Percentiles rank a stretch among this genome's conserved stretches.
Evolutionary conservation across 2,888 invertebrate genomes (phyloP).

Genomic region (Molanna angustata): DNA sequence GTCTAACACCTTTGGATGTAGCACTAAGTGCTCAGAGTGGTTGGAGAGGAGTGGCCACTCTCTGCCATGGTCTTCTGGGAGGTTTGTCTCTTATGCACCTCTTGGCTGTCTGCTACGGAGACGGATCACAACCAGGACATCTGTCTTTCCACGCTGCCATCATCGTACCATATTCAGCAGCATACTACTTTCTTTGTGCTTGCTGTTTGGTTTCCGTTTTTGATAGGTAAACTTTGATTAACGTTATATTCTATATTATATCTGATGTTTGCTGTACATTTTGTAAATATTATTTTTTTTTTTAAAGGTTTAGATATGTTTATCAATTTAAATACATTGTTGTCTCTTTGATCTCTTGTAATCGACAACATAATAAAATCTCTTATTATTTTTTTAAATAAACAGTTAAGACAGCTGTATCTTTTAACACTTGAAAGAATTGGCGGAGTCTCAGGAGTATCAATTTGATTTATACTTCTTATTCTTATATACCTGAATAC

Average conservation of each 20-base stretch:
- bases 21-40: constrained; percentile 52
- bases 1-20: constrained; percentile 53
- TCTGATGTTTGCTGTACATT: too few relatives aligned
- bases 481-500: too few relatives aligned
- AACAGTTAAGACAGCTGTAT: too few relatives aligned
- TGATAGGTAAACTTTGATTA: constrained; percentile 48
- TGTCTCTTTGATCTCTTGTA: too few relatives aligned
- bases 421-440: too few relatives aligned
- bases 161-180: constrained; percentile 53
- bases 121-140: constrained; percentile 48
- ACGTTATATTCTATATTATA: neutral
- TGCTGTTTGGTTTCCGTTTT: constrained; percentile 58
- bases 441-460: too few relatives aligned
- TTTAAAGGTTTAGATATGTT: too few relatives aligned
- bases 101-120: constrained; percentile 55
- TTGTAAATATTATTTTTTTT: too few relatives aligned
- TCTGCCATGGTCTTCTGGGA: constrained; percentile 60
- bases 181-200: constrained; percentile 58
- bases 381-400: too few relatives aligned
- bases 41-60: constrained; percentile 51
- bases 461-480: too few relatives aligned
- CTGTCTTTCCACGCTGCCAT: constrained; percentile 51
- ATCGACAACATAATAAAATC: too few relatives aligned
- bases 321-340: too few relatives aligned
- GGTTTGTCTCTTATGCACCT: constrained; percentile 59